Conservation (phyloP, 2,113 vertebrate genomes). For the Hepsetus odoe region DNA sequence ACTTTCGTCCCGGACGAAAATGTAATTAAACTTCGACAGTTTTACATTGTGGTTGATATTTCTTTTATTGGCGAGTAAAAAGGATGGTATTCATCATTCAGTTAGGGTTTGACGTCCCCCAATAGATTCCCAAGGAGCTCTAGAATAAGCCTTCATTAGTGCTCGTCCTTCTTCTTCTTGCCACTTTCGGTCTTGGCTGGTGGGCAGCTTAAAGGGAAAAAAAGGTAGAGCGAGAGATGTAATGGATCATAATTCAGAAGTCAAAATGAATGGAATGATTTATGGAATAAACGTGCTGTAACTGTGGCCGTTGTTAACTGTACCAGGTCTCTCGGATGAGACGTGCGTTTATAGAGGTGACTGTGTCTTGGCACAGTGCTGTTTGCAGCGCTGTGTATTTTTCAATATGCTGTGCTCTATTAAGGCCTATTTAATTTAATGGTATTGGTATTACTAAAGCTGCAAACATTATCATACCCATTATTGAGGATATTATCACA, state of each 20-base stretch:
- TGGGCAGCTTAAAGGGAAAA: slow-evolving; percentile 1
- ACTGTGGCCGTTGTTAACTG: slow-evolving; percentile 34
- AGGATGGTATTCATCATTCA: slow-evolving; percentile 59
- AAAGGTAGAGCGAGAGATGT: slow-evolving; percentile 34
- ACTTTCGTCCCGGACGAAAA: slow-evolving; percentile 29
- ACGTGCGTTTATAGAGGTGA: slow-evolving; percentile 27
- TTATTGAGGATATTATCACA: slow-evolving; percentile 47
- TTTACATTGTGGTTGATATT: slow-evolving; percentile 50
- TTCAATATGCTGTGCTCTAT: slow-evolving; percentile 14
- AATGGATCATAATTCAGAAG: slow-evolving; percentile 59
- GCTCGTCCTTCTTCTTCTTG: slow-evolving; percentile 52
- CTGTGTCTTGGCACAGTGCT: neutral
- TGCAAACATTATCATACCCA: slow-evolving; percentile 49
- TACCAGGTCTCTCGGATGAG: slow-evolving; percentile 31
- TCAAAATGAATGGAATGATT: slow-evolving; percentile 51
- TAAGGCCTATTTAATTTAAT: slow-evolving; percentile 36
- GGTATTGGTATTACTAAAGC: slow-evolving; percentile 44
- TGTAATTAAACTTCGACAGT: slow-evolving; percentile 55
- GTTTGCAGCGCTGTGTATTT: slow-evolving; percentile 17
- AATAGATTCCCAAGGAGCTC: slow-evolving; percentile 43
- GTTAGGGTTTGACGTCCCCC: slow-evolving; percentile 41
- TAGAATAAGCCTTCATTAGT: slow-evolving; percentile 54
- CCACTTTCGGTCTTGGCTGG: slow-evolving; percentile 28
- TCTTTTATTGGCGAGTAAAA: slow-evolving; percentile 54
- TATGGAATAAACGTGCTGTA: slow-evolving; percentile 40